A percentile compares a stretch with the other conserved stretches of the same genome.
phyloP scores from a whole-genome alignment of 2,113 vertebrate genomes.

The Semnornis frantzii region DNA sequence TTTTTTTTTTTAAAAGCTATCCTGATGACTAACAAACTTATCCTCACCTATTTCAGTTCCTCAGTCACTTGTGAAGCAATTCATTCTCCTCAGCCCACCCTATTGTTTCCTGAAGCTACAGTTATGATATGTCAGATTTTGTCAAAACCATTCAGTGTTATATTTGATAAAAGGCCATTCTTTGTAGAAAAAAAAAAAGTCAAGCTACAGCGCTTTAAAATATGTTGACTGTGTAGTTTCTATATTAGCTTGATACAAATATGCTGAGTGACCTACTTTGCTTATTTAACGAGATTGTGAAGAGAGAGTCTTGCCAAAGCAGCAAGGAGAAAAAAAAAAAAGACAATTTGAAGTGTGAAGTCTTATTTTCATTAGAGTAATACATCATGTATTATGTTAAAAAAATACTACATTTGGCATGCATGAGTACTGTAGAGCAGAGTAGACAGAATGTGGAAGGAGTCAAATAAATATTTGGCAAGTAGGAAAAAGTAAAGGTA shows the following conservation, averaged over 20 bases:
- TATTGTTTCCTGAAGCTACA: neutral
- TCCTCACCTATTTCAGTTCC: neutral
- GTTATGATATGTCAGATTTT: neutral
- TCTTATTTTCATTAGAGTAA: neutral
- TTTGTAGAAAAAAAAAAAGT: neutral
- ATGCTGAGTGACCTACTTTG: neutral
- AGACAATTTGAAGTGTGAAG: neutral
- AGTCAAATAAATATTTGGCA: neutral
- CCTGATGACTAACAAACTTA: neutral
- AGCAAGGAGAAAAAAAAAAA: neutral
- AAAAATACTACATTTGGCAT: accelerated
- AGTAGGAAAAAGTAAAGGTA: neutral
- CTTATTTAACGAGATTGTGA: neutral
- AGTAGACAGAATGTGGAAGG: neutral
- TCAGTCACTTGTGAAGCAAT: neutral
- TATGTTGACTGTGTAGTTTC: neutral
- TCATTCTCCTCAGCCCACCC: neutral
- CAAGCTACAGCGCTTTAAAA: neutral
- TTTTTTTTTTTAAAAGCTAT: neutral
- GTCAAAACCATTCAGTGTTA: neutral
- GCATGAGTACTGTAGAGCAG: neutral
- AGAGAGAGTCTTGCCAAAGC: neutral
- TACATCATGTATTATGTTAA: neutral
- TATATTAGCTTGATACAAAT: neutral
- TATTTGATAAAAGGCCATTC: neutral